A percentile compares a stretch with the other conserved stretches of the same genome.
Conservation (phyloP, 2,888 invertebrate genomes). For the Hirtodrosophila alboralis region DNA sequence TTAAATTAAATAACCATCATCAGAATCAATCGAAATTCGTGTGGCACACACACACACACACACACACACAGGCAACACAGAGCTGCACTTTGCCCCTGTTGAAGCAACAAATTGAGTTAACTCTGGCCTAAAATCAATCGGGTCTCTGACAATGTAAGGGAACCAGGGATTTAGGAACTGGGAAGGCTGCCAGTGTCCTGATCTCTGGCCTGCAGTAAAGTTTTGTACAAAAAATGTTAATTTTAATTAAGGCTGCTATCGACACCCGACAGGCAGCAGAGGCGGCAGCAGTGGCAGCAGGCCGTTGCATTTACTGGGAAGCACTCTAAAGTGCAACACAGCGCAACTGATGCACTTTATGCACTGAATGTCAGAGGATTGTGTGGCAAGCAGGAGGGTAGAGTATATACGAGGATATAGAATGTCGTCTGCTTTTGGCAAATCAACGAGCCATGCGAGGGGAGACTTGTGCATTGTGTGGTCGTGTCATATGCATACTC, state of each 20-base stretch:
- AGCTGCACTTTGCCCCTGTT: slow-evolving; percentile 24
- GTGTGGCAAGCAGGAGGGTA: background rate
- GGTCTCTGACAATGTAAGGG: slow-evolving; percentile 58
- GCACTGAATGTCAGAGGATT: slow-evolving; percentile 20
- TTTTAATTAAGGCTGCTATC: slow-evolving; percentile 79
- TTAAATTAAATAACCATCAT: slow-evolving; percentile 78
- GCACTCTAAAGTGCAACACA: slow-evolving; percentile 77
- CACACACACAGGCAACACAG: too few relatives aligned
- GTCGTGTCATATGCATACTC: slow-evolving; percentile 48
- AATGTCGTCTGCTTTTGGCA: slow-evolving; percentile 67
- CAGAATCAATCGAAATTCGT: slow-evolving; percentile 67
- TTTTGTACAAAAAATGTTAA: slow-evolving; percentile 78
- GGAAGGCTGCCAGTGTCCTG: slow-evolving; percentile 23
- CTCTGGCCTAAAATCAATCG: slow-evolving; percentile 73
- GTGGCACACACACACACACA: too few relatives aligned
- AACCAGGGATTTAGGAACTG: background rate
- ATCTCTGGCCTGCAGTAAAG: slow-evolving; percentile 46
- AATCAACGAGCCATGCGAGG: slow-evolving; percentile 55
- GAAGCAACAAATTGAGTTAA: slow-evolving; percentile 71
- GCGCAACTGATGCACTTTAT: slow-evolving; percentile 79
- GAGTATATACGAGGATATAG: slow-evolving; percentile 13
- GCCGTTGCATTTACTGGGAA: slow-evolving; percentile 43
- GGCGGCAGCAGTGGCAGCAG: slow-evolving; percentile 16
- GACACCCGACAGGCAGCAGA: slow-evolving; percentile 62
- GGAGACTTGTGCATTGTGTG: slow-evolving; percentile 46